Base-by-base conservation (phyloP, 2,888 invertebrate genomes). In the Torymus aiolomorphi region DNA sequence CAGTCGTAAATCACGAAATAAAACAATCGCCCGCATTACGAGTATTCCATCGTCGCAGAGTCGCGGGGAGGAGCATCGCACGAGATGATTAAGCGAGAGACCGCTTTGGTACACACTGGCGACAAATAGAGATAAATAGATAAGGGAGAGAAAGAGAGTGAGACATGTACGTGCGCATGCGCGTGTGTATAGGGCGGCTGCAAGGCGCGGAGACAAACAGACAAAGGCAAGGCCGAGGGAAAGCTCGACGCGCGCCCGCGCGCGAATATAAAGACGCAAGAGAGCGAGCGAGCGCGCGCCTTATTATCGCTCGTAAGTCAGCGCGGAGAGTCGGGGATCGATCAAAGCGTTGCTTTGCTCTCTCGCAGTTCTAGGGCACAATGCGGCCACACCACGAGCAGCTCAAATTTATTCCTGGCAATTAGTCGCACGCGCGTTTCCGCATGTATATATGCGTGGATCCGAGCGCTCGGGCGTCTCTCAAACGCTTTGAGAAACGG, bases 71-170 rank as follows among this genome's bases (percentile, higher is more conserved):
- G 42, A 66, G 14, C 56, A 70, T 13, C 20, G 11, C 11, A 14
- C 51, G 11, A 11, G 63, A 3, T 63, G 73, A 73, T 63, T 73
- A 67, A 67, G 31, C 51, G 75, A 59, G 52, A 42, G 42, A 42
- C 57, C 52, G 52, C 65, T 49, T 24, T 54, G 5, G 14, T 57
- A 70, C 57, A 56, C 4, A 42, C 42, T 13, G 63, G 61, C 70
- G 73, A 70, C 73, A 73, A 77, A 80, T 76, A 52, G 69, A 77
- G 80, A 80, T 65, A 59, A 52, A 80, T 73, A 70, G 80, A 80
- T 57, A 69, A 69, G 52, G 16, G n/a, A 66, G 75, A 73, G 61
- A 51, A 5, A 52, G 31, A 59, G 10, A 16, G 62, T 13, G 16
- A 57, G 59, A 13, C 24, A 42, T 13, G 56, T 13, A 52, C 49